These are phyloP conservation scores for Lutraria lutraria DNA, from an alignment of 2,888 invertebrate species.

Conservation along the genomic window DNA sequence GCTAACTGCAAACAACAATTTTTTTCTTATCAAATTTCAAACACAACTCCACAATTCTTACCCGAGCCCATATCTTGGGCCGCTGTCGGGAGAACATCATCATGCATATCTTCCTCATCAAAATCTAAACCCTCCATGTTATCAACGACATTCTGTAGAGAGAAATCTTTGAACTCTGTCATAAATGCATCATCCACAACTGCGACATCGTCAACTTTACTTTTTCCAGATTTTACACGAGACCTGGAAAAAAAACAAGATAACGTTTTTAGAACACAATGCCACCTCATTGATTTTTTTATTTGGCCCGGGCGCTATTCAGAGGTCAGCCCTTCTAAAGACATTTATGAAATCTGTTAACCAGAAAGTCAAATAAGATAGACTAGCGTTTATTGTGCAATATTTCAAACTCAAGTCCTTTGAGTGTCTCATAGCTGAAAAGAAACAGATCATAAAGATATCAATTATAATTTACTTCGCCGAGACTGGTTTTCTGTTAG, in stretches of 20 bases:
- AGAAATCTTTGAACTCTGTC: conserved; percentile 82
- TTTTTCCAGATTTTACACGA: conserved; percentile 65
- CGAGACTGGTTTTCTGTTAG: conserved; percentile 71
- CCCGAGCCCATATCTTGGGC: conserved; percentile 86
- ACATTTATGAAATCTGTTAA: no score
- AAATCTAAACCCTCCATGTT: conserved; percentile 76
- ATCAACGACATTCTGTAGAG: conserved; percentile 78
- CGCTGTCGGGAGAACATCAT: conserved; percentile 83
- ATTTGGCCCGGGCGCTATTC: no score
- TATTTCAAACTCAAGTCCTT: no score
- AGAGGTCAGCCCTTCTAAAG: no score
- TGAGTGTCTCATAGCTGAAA: no score
- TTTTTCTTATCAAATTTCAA: no score
- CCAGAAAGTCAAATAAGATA: no score
- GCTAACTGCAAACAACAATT: no score
- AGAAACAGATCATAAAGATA: neutral
- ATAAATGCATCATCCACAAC: conserved; percentile 82
- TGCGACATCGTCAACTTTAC: conserved; percentile 82
- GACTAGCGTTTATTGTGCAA: no score
- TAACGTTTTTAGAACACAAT: no score
- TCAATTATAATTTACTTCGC: conserved; percentile 62
- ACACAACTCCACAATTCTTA: conserved; percentile 63
- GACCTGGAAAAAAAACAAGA: conserved; percentile 40
- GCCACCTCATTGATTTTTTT: no score
- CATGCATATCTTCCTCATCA: conserved; percentile 73